These are phyloP conservation scores for Caradrina kadenii DNA, from an alignment of 2,888 invertebrate genomes.

Conservation along the genomic window DNA sequence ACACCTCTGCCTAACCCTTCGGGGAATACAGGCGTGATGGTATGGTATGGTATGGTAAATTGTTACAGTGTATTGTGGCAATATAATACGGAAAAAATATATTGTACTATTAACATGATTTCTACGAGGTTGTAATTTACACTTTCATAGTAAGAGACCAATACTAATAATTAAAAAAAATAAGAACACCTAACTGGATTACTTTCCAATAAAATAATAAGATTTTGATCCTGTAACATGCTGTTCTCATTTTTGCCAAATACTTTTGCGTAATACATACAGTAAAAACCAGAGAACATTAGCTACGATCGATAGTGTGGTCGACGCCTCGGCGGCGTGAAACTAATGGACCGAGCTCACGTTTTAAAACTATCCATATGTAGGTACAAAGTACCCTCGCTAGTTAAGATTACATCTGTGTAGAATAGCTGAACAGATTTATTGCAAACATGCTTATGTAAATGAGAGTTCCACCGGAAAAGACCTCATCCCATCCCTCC, in stretches of 20 bases:
- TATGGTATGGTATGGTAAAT: too few species aligned
- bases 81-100: too few species aligned
- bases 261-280: constrained; percentile 46
- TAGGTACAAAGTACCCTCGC: constrained; percentile 25
- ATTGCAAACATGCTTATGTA: constrained; percentile 18
- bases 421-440: constrained; percentile 31
- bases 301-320: constrained; percentile 70
- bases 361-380: constrained; percentile 68
- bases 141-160: too few species aligned
- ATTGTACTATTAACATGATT: too few species aligned
- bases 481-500: constrained; percentile 1
- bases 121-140: too few species aligned
- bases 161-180: too few species aligned
- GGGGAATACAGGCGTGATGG: too few species aligned
- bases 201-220: too few species aligned
- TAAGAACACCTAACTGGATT: too few species aligned
- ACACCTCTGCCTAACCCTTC: too few species aligned
- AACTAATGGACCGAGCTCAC: constrained; percentile 71
- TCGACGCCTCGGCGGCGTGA: constrained; percentile 64
- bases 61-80: too few species aligned
- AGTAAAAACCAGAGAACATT: constrained; percentile 69
- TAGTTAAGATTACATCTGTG: constrained; percentile 42
- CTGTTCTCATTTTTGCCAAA: constrained; percentile 34
- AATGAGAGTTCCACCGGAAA: constrained; percentile 14
- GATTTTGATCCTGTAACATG: too few species aligned